These are phyloP conservation scores for Columbina picui DNA, from an alignment of 2,113 vertebrate genomes.

Conservation along the genomic window DNA sequence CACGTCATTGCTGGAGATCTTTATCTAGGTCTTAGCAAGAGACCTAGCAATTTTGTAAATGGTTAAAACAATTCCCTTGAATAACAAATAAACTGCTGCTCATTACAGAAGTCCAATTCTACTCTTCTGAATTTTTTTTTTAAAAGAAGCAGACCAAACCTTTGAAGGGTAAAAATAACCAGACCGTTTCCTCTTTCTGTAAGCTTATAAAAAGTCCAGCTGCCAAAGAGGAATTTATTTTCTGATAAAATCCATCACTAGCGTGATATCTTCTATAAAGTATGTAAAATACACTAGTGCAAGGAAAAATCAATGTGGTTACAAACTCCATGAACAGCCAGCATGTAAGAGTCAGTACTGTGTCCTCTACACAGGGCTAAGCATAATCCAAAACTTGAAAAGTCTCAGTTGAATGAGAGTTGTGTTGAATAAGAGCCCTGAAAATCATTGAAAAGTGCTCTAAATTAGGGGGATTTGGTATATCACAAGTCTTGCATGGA, in stretches of 20 bases:
- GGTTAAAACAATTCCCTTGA: neutral
- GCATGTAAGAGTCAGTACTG: neutral
- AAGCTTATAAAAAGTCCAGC: neutral
- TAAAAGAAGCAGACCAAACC: neutral
- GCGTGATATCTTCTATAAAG: neutral
- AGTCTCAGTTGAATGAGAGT: neutral
- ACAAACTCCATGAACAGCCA: neutral
- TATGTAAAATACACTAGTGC: neutral
- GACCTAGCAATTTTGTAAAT: neutral
- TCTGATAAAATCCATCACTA: neutral
- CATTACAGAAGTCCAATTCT: neutral
- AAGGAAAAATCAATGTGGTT: neutral
- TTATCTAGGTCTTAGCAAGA: neutral
- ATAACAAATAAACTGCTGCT: neutral
- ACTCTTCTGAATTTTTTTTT: neutral
- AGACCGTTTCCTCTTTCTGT: neutral
- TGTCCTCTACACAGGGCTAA: neutral
- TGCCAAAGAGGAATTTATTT: neutral
- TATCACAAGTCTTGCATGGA: neutral
- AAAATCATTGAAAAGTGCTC: accelerated
- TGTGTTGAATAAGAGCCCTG: neutral
- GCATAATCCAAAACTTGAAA: neutral
- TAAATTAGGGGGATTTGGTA: neutral
- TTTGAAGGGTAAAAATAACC: neutral
- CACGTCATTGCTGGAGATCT: neutral